Percentiles rank a stretch among this genome's conserved stretches.
Evolutionary conservation across 53 echinoderm and acorn worm species (phyloP).

Genomic region (Actinopyga echinites): DNA sequence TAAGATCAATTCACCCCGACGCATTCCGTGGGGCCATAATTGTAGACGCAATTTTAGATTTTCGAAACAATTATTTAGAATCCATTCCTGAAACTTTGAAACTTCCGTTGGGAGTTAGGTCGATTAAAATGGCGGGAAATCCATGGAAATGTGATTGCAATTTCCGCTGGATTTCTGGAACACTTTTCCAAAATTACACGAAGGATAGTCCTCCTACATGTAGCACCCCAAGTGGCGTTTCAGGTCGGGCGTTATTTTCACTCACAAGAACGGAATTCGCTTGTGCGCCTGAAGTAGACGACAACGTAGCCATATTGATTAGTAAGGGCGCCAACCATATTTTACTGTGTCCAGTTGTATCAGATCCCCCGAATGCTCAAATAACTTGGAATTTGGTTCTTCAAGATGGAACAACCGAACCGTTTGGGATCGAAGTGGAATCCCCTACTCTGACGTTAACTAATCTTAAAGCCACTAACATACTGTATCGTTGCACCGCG

Average conservation of each 20-base stretch:
- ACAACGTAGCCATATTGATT: not conserved
- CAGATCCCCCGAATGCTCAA: slow-evolving; percentile 19
- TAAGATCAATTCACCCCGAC: not conserved
- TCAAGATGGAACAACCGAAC: not conserved
- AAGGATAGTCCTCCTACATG: not conserved
- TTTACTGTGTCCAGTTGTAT: not conserved
- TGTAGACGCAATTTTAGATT: not conserved
- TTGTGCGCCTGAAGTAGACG: not conserved
- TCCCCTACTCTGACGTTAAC: not conserved
- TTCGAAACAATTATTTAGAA: slow-evolving; percentile 20
- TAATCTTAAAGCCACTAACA: slow-evolving; percentile 10
- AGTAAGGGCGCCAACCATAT: not conserved
- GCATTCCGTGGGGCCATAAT: slow-evolving; percentile 1
- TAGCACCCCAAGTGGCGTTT: not conserved
- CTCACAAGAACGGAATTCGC: slow-evolving; percentile 9
- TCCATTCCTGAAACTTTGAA: not conserved
- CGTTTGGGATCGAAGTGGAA: slow-evolving; percentile 20
- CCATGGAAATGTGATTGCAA: slow-evolving; percentile 32
- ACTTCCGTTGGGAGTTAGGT: not conserved
- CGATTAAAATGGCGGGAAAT: slow-evolving; percentile 19
- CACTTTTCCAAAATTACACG: not conserved
- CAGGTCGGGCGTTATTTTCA: not conserved
- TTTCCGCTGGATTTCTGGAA: slow-evolving; percentile 9
- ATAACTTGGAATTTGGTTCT: slow-evolving; percentile 12
- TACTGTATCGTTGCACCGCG: not conserved